Percentiles rank a stretch among this genome's conserved stretches.
Evolutionary conservation across 1,140 invertebrate species (phyloP).

Genomic region (silkworm (Bombyx mori)): DNA sequence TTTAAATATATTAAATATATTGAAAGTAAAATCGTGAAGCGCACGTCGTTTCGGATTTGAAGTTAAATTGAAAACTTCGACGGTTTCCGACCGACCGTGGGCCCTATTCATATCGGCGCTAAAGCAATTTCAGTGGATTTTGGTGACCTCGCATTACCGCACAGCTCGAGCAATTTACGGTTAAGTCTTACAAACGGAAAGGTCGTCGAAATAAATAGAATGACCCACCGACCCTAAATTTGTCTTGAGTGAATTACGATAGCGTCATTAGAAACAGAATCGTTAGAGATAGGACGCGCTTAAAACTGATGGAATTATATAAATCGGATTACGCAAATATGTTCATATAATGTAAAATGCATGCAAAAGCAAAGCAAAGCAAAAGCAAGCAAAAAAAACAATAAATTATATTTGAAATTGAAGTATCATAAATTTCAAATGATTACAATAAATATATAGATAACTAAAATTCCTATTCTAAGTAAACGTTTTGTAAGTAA

Average conservation of each 20-base stretch:
- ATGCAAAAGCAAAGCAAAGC: too few species aligned
- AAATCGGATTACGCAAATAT: background rate
- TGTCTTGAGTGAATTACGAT: background rate
- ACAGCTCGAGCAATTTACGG: background rate
- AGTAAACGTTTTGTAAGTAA: too few species aligned
- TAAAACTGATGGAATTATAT: background rate
- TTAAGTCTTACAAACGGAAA: background rate
- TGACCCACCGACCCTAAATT: background rate
- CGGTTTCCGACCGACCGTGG: slow-evolving; percentile 1
- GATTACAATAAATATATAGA: background rate
- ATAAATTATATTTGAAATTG: too few species aligned
- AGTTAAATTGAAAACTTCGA: slow-evolving; percentile 26
- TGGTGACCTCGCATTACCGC: slow-evolving; percentile 1
- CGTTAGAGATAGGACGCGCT: too few species aligned
- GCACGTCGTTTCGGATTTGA: slow-evolving; percentile 1
- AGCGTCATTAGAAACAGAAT: background rate
- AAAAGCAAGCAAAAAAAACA: too few species aligned
- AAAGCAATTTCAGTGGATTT: slow-evolving; percentile 7
- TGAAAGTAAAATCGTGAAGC: background rate
- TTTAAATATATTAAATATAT: too few species aligned
- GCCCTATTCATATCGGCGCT: slow-evolving; percentile 13
- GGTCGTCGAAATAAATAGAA: slow-evolving; percentile 1
- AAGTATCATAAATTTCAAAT: too few species aligned
- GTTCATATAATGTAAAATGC: background rate
- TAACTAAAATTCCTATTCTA: too few species aligned